A percentile compares a stretch with the other conserved stretches of the same genome.
phyloP scores from a whole-genome alignment of 2,888 invertebrate species.

The Dexiosoma caninum region DNA sequence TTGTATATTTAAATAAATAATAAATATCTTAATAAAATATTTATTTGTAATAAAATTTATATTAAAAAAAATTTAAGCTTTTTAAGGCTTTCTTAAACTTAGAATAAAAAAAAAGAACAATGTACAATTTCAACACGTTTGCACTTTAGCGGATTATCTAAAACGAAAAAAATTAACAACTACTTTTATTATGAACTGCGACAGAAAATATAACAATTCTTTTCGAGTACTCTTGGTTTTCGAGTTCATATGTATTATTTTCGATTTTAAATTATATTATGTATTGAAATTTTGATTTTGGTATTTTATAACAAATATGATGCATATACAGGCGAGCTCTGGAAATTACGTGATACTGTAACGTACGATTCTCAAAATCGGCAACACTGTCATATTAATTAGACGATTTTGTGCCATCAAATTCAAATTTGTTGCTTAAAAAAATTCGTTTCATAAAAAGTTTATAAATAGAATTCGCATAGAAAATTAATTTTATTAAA shows the following conservation, averaged over 20 bases:
- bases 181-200: slow-evolving; percentile 20
- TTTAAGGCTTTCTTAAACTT: slow-evolving; percentile 52
- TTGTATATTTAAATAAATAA: slow-evolving; percentile 30
- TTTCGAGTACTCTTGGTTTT: neutral
- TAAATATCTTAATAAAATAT: slow-evolving; percentile 16
- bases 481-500: too few relatives aligned
- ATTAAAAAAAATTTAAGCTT: slow-evolving; percentile 23
- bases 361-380: too few relatives aligned
- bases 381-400: too few relatives aligned
- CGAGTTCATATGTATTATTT: neutral
- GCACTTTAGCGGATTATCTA: neutral
- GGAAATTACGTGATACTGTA: too few relatives aligned
- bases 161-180: slow-evolving; percentile 11
- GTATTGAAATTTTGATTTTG: slow-evolving; percentile 12
- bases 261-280: neutral
- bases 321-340: too few relatives aligned
- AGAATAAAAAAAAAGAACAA: slow-evolving; percentile 37
- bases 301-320: neutral
- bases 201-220: slow-evolving; percentile 15
- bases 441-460: too few relatives aligned
- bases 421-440: too few relatives aligned
- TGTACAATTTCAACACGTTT: neutral
- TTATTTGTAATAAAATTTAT: neutral
- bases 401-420: too few relatives aligned
- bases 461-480: too few relatives aligned